Evolutionary conservation across 2,888 invertebrate species (phyloP), one percentile per base, ranked within the genome.

Genomic region (Andrena camellia): DNA sequence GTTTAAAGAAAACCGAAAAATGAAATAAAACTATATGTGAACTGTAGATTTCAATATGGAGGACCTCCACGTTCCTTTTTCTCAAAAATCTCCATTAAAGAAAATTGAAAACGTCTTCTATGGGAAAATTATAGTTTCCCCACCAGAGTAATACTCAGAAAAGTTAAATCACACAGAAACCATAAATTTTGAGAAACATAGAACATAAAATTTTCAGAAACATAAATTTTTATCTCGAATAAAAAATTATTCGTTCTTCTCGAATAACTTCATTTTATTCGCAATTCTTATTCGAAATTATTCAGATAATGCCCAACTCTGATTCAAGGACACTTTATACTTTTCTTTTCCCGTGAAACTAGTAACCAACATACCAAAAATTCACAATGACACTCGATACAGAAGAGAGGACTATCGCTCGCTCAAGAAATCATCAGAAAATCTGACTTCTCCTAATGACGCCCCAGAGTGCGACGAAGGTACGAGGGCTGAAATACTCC

Each of bases 141-240:
- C 42, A 42, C 17, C 26, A 64, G 64, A 48, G 64, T 29, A 64
- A 64, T 64, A 17, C 48, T 48, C 48, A 26, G 17, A n/a, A 35
- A 26, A 26, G 42, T 35, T 64, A 26, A 64, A 26, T 35, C 26
- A 26, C 42, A 26, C 64, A 26, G 35, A 64, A 48, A 64, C 64
- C 17, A 42, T 2, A 42, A 42, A 42, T 42, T 42, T 4, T 13
- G 13, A 35, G 35, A 7, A 33, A 33, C 33, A 33, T 33, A 2
- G 8, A 33, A 8, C 33, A 8, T 33, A 33, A 33, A 33, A 33
- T 33, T 33, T 33, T 33, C 7, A 35, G 35, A 13, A 35, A 35
- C 3, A 35, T 10, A 13, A 13, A 42, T 42, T 1, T 17, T 0
- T 17, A 42, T 42, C 4, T 42, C 42, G 0, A 42, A 1, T 42